These are phyloP conservation scores for Petrocephalus schoutedeni DNA, from an alignment of 2,797 vertebrate genomes.

Conservation along the genomic window DNA sequence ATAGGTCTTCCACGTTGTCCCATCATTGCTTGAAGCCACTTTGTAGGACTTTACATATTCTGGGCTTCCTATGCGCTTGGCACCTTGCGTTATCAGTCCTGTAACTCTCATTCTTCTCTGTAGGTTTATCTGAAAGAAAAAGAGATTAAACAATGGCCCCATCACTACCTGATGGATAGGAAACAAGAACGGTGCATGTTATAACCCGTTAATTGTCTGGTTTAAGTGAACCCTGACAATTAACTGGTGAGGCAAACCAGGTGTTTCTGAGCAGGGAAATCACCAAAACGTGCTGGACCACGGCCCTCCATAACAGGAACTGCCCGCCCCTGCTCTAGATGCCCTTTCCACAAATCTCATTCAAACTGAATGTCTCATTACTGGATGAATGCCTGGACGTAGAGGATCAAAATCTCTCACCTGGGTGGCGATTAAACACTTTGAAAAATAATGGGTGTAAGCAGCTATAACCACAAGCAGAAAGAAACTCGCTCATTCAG, in stretches of 20 bases:
- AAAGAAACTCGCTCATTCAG: neutral
- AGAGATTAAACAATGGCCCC: slow-evolving; percentile 7
- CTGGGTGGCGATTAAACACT: neutral
- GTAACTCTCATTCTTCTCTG: slow-evolving; percentile 96
- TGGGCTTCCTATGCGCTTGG: slow-evolving; percentile 94
- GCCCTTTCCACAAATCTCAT: neutral
- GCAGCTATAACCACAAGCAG: neutral
- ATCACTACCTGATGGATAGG: neutral
- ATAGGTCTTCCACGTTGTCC: slow-evolving; percentile 89
- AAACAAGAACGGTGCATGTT: neutral
- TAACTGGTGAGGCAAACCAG: too few relatives aligned
- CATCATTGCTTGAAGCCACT: slow-evolving; percentile 92
- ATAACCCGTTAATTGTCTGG: too few relatives aligned
- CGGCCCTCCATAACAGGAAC: too few relatives aligned
- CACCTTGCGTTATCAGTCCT: slow-evolving; percentile 95
- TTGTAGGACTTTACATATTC: slow-evolving; percentile 98
- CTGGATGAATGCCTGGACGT: neutral
- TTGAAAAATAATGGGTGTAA: neutral
- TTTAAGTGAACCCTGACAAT: too few relatives aligned
- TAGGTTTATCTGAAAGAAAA: slow-evolving; percentile 81
- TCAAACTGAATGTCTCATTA: slow-evolving; percentile 17
- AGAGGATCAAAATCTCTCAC: neutral
- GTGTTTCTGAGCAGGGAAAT: too few relatives aligned
- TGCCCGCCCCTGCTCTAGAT: neutral
- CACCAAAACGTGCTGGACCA: too few relatives aligned